phyloP scores from a whole-genome alignment of 2,113 vertebrate genomes.

The Gopherus evgoodei region DNA sequence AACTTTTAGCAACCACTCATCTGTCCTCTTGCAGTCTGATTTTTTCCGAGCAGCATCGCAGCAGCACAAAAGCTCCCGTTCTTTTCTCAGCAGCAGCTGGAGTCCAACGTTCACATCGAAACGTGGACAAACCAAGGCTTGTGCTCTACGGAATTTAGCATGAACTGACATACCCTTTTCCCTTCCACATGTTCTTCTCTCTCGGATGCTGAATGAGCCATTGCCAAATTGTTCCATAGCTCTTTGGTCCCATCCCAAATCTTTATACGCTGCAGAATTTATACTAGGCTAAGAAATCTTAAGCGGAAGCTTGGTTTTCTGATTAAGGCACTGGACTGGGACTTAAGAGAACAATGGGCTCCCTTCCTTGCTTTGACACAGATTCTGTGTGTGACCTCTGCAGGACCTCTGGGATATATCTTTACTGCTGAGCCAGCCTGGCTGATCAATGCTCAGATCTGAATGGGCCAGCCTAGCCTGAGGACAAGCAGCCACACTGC shows the following conservation, averaged over 20 bases:
- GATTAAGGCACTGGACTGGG: background rate
- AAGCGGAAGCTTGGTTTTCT: background rate
- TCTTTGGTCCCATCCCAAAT: background rate
- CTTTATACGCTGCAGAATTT: background rate
- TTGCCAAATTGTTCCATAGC: background rate
- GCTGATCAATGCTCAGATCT: background rate
- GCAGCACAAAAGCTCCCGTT: background rate
- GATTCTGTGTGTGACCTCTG: background rate
- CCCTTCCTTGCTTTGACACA: background rate
- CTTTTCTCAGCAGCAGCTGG: background rate
- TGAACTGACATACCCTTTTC: background rate
- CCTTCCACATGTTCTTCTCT: background rate
- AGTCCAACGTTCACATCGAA: fast-evolving
- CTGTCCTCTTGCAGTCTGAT: background rate
- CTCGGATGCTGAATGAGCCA: background rate
- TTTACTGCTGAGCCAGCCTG: background rate
- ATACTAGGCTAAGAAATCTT: background rate
- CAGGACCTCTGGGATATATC: background rate
- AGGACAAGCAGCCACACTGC: background rate
- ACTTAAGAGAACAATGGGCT: background rate
- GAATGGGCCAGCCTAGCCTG: background rate
- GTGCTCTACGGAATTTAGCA: background rate
- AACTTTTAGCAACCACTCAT: background rate
- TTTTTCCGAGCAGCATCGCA: background rate
- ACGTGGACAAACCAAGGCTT: background rate